Evolutionary conservation across 1,140 invertebrate genomes (phyloP).

Genomic region (Calliopsis andreniformis): DNA sequence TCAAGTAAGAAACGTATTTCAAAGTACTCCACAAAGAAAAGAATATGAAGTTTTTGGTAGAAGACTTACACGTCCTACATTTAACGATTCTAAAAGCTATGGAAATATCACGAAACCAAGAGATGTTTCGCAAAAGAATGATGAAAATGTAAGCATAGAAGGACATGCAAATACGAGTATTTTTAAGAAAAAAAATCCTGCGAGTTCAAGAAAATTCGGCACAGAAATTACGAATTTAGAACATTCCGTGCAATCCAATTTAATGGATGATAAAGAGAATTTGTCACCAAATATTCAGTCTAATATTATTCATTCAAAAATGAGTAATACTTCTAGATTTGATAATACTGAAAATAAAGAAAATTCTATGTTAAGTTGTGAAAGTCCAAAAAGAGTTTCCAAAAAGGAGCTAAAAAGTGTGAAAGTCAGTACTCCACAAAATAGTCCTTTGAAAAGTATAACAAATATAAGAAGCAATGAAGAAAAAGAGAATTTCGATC

Average conservation of each 20-base stretch:
- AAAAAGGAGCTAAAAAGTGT: conserved; percentile 23
- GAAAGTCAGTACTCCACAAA: too few relatives aligned
- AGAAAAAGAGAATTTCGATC: conserved; percentile 40
- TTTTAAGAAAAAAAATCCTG: neutral
- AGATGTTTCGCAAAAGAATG: conserved; percentile 15
- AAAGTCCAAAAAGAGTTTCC: conserved; percentile 40
- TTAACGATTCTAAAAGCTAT: conserved; percentile 11
- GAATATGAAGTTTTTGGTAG: conserved; percentile 18
- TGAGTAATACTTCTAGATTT: neutral
- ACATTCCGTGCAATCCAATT: conserved; percentile 1
- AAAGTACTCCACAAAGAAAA: conserved; percentile 71
- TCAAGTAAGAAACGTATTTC: conserved; percentile 63
- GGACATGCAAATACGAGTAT: neutral
- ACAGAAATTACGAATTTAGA: conserved; percentile 68
- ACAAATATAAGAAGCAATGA: neutral
- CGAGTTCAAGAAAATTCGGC: conserved; percentile 68
- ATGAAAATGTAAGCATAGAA: conserved; percentile 18
- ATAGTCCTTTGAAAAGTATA: neutral
- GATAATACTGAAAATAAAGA: conserved; percentile 44
- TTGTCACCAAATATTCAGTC: neutral
- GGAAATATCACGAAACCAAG: conserved; percentile 13
- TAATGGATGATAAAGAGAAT: conserved; percentile 8
- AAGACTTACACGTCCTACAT: neutral
- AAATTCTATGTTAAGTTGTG: conserved; percentile 40
- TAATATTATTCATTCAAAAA: neutral